Base-by-base conservation (phyloP, 1,140 invertebrate species). In the Cephus cinctus region DNA sequence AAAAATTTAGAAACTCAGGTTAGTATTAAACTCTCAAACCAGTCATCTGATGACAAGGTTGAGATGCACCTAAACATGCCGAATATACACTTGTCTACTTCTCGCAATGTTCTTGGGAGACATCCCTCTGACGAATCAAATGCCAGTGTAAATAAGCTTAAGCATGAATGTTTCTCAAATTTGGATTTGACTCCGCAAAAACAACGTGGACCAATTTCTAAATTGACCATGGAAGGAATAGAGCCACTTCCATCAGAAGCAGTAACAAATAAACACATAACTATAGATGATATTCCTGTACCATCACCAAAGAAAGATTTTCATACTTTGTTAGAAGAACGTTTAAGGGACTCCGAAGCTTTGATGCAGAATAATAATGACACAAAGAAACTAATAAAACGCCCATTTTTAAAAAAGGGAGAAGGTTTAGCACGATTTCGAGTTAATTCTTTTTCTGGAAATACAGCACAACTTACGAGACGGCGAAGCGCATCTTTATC, bases 391-490 rank as follows among this genome's bases (percentile, higher is more conserved):
- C 5, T 18, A 3, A 23, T 52, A 14, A 76, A 74, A 44, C 63
- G 50, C 27, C 67, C 75, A 14, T 80, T 76, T 53, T 52, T 79
- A 19, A 76, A 51, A 45, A 78, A 75, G 65, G 78, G 78, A 5
- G 57, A 78, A 56, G 78, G 78, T 19, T 54, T 79, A 9, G 59
- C 59, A 0, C 63, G 77, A 50, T 80, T 68, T 50, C 64, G 43
- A 42, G 44, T 55, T 18, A 56, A 60, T 49, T 12, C 47, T 47
- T 30, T 15, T n/a, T 16, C 34, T 15, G 30, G 18, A n/a, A 51
- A 50, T 27, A 32, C 30, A 39, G n/a, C n/a, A 23, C 12, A 44
- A 34, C 25, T 9, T n/a, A 5, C 1, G 8, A 59, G 21, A 56
- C 71, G 68, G 12, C 73, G 73, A 61, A 79, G 69, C 38, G 50